Conservation (phyloP, 2,797 vertebrate genomes). For the Syngnathus rostellatus region DNA sequence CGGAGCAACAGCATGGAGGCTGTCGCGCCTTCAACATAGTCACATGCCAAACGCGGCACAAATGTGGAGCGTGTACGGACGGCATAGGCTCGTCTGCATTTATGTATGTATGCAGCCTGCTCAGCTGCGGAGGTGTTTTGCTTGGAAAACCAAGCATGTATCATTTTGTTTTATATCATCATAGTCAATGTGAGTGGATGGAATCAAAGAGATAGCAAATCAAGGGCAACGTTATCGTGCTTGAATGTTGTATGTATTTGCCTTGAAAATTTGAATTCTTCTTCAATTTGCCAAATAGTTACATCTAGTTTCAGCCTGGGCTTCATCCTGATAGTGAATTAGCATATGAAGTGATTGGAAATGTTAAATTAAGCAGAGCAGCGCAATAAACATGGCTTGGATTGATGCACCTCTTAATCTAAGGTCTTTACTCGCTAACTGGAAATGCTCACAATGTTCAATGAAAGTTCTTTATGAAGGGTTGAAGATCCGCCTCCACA, state of each 20-base stretch:
- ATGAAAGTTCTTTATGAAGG: background rate
- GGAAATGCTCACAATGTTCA: background rate
- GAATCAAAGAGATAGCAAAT: background rate
- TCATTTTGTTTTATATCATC: slow-evolving; percentile 11
- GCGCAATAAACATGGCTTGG: background rate
- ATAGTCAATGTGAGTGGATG: slow-evolving; percentile 10
- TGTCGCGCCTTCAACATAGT: slow-evolving; percentile 11
- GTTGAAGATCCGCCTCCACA: too few species aligned
- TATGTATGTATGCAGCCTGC: background rate
- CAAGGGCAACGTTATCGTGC: background rate
- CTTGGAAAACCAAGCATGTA: background rate
- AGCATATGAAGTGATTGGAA: background rate
- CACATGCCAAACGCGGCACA: slow-evolving; percentile 17
- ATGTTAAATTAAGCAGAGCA: background rate
- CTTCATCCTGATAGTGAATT: background rate
- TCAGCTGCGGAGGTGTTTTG: slow-evolving; percentile 5
- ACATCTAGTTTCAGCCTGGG: background rate
- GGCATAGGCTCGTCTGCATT: slow-evolving; percentile 13
- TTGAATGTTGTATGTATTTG: too few species aligned
- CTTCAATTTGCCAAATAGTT: too few species aligned
- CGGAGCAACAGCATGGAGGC: slow-evolving; percentile 20
- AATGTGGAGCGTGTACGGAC: slow-evolving; percentile 8
- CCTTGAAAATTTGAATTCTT: too few species aligned
- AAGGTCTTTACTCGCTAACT: background rate
- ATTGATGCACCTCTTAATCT: background rate